These are phyloP conservation scores for Siphamia tubifer DNA, from an alignment of 2,113 vertebrate genomes.

Conservation along the genomic window DNA sequence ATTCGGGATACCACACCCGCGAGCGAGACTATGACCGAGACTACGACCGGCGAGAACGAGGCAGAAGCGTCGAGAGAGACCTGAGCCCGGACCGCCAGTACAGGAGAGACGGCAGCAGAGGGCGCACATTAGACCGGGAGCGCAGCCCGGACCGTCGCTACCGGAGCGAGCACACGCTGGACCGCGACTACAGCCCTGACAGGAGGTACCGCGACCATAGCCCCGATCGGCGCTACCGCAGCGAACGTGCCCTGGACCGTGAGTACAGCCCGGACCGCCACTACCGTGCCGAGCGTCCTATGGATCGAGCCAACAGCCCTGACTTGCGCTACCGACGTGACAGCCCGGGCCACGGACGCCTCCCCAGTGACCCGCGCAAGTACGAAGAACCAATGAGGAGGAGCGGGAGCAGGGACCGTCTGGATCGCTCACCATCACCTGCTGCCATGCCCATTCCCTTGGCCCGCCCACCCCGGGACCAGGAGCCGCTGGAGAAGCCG, in stretches of 20 bases:
- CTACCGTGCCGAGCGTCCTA: constrained; percentile 74
- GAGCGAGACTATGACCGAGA: constrained; percentile 74
- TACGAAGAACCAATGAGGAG: constrained; percentile 61
- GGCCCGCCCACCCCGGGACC: constrained; percentile 56
- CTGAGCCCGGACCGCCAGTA: constrained; percentile 79
- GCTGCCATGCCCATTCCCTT: constrained; percentile 56
- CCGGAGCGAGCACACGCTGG: constrained; percentile 68
- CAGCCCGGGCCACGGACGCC: constrained; percentile 47
- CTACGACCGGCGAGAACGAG: constrained; percentile 67
- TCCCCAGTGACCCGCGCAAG: constrained; percentile 53
- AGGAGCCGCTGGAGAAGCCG: constrained; percentile 79
- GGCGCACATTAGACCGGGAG: constrained; percentile 81
- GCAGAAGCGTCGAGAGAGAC: constrained; percentile 73
- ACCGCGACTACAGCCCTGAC: constrained; percentile 77
- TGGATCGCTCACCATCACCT: constrained; percentile 63
- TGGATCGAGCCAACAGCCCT: constrained; percentile 78
- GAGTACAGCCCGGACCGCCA: constrained; percentile 73
- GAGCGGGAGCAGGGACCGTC: constrained; percentile 82
- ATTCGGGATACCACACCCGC: constrained; percentile 71
- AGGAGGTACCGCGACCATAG: constrained; percentile 70
- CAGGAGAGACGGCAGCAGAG: constrained; percentile 80
- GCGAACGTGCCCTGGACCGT: constrained; percentile 78
- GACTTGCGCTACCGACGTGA: constrained; percentile 42
- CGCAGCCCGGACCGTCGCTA: constrained; percentile 68
- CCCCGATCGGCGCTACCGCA: constrained; percentile 73